Base-by-base conservation (phyloP, 2,113 vertebrate genomes). In the Galbula dea region DNA sequence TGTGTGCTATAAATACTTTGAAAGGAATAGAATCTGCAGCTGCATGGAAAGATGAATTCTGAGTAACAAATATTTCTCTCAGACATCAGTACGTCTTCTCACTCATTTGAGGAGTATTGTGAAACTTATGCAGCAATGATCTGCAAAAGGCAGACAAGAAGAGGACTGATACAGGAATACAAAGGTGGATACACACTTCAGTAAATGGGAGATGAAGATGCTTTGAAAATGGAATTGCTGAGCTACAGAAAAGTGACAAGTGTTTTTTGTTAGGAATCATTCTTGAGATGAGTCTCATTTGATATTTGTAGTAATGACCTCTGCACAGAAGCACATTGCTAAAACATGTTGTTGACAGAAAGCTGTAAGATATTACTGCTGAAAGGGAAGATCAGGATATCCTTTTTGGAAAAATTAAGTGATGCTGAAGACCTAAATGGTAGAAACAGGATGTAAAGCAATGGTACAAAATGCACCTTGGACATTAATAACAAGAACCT, bases 21-120 rank as follows among this genome's bases (percentile, higher is more conserved):
- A 83, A 77, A 63, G 52, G 68, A 94, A 95, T 68, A 89, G 84
- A 82, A 82, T 72, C 52, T 43, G 36, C 89, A 96, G 91, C 84
- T 92, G 77, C 65, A 71, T 6, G 46, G 52, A 76, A 65, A 79
- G 82, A 90, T 34, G 7, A 84, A 78, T 75, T 89, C 62, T 89
- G 48, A 89, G 57, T 30, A 90, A 75, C 34, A 92, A 86, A 84
- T 84, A 90, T 81, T 92, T 94, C 92, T 10, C 27, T 87, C 59
- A 73, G 36, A 65, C 52, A 57, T 72, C 74, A 52, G 81, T 90
- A 89, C 8, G 57, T 76, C 73, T 81, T 84, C 57, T 84, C 15
- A 27, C 7, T 67, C 18, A 59, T 86, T 89, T 89, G 34, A 83
- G 37, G 43, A 89, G 29, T 55, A 86, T 26, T 81, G 36, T 55